Evolutionary conservation across 53 echinoderm and acorn worm genomes (phyloP).

Genomic region (Henricia sp.): DNA sequence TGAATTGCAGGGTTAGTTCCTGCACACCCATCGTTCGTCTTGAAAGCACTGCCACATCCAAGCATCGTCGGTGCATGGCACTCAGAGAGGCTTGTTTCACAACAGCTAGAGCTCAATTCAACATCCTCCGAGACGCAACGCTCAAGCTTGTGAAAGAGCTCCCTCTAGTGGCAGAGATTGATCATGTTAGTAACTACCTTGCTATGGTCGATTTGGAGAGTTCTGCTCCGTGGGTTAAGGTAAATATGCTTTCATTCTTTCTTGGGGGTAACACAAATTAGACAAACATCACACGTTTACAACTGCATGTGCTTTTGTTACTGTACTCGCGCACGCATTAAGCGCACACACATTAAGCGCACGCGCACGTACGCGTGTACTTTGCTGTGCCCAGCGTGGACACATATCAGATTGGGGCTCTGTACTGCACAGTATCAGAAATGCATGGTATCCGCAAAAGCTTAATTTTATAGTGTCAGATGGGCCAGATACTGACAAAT

Average conservation of each 20-base stretch:
- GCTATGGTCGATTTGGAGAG: conserved; percentile 37
- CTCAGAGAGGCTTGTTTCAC: conserved; percentile 60
- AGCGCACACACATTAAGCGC: too few relatives aligned
- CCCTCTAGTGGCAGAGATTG: conserved; percentile 56
- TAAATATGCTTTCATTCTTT: not conserved
- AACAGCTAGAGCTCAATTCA: conserved; percentile 53
- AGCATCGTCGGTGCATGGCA: conserved; percentile 45
- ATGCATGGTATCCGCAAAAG: too few relatives aligned
- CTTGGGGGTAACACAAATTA: too few relatives aligned
- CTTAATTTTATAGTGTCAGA: too few relatives aligned
- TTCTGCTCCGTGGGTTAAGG: conserved; percentile 39
- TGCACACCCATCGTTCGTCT: conserved; percentile 67
- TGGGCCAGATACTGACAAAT: too few relatives aligned
- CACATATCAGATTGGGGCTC: too few relatives aligned
- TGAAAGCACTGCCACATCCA: conserved; percentile 30
- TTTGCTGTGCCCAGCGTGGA: too few relatives aligned
- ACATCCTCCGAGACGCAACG: conserved; percentile 49
- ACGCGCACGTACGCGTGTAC: too few relatives aligned
- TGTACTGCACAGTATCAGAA: too few relatives aligned
- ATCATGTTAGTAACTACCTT: conserved; percentile 51
- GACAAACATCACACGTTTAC: too few relatives aligned
- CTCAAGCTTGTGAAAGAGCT: conserved; percentile 8
- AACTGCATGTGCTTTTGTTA: too few relatives aligned
- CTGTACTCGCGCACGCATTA: too few relatives aligned
- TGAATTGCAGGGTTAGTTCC: conserved; percentile 52